Percentiles rank a stretch among this genome's conserved stretches.
These are phyloP conservation scores for Stenodema calcarata DNA, from an alignment of 2,888 invertebrate genomes.

Conservation along the genomic window DNA sequence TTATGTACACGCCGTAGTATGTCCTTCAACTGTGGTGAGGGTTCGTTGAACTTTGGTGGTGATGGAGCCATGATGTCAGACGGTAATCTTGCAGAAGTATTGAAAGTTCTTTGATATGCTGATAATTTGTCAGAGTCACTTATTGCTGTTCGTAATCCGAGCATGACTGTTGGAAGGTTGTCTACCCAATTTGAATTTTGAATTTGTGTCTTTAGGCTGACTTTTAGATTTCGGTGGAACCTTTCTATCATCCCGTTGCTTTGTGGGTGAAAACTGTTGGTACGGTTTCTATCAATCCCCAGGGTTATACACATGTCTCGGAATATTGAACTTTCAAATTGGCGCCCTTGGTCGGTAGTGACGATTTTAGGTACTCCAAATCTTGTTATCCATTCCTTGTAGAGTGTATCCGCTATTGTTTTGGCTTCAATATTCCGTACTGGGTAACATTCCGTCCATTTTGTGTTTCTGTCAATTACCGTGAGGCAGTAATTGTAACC, in stretches of 20 bases:
- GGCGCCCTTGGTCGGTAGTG: not conserved
- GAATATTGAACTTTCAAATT: constrained; percentile 23
- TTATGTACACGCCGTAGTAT: too few relatives aligned
- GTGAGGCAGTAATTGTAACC: constrained; percentile 60
- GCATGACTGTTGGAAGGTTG: constrained; percentile 20
- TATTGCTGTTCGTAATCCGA: constrained; percentile 10
- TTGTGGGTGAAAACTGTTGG: constrained; percentile 48
- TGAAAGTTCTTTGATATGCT: not conserved
- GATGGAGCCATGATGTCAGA: not conserved
- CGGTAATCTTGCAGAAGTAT: not conserved
- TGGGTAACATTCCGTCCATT: constrained; percentile 61
- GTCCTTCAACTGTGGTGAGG: too few relatives aligned
- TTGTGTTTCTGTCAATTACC: constrained; percentile 59
- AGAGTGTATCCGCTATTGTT: not conserved
- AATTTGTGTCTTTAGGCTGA: constrained; percentile 26
- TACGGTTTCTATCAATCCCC: not conserved
- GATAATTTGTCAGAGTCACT: not conserved
- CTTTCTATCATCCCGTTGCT: constrained; percentile 49
- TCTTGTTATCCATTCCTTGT: not conserved
- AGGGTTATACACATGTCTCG: not conserved
- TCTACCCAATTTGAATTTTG: not conserved
- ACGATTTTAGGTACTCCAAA: not conserved
- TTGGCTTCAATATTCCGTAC: constrained; percentile 58
- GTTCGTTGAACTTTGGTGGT: too few relatives aligned
- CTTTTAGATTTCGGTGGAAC: constrained; percentile 41